Conservation (phyloP, 1,140 invertebrate species). For the Matsumurasca onukii region DNA sequence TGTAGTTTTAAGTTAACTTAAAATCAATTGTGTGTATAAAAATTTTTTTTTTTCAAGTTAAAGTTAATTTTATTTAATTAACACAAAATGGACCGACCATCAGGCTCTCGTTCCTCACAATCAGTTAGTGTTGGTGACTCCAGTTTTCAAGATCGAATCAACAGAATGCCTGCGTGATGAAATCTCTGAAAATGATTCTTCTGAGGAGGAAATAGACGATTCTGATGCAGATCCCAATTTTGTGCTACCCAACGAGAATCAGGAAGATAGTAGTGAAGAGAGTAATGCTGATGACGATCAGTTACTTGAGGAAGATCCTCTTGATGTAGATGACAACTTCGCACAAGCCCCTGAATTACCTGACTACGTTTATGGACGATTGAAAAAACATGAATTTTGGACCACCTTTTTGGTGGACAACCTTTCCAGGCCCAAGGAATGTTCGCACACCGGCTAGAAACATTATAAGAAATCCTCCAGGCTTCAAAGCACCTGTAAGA, state of each 20-base stretch:
- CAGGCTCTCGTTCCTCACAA: background rate
- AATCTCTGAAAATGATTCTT: background rate
- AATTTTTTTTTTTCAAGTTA: background rate
- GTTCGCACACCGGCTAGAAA: conserved; percentile 11
- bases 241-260: background rate
- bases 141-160: background rate
- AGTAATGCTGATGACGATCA: background rate
- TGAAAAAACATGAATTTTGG: background rate
- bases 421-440: conserved; percentile 2
- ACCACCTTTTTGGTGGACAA: background rate
- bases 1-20: background rate
- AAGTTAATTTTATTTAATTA: background rate
- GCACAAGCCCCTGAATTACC: background rate
- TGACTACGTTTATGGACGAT: background rate
- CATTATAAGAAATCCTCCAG: conserved; percentile 17
- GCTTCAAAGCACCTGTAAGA: background rate
- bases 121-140: background rate
- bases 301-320: background rate
- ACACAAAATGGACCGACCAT: background rate
- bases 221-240: background rate
- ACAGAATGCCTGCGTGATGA: background rate
- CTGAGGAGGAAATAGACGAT: background rate
- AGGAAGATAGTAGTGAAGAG: background rate
- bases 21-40: background rate
- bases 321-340: background rate